Evolutionary conservation across 2,888 invertebrate species (phyloP), one percentile per base, ranked within the genome.

Genomic region (Sarcophaga variegata): DNA sequence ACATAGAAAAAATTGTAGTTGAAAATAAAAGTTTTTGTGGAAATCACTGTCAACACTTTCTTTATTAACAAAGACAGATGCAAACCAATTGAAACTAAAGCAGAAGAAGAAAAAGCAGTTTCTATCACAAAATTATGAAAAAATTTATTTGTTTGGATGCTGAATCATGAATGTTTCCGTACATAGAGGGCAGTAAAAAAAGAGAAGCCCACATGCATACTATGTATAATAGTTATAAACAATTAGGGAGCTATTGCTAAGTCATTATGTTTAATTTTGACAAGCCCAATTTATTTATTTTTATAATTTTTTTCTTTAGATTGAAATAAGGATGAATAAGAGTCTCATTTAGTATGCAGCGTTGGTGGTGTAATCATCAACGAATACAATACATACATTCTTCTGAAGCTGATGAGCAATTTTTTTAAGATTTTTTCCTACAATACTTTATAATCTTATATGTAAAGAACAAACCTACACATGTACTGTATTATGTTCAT

Each of bases 381-480:
- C 8, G 37, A 8, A 2, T 37, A 37, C 37, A 37, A 27, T 27
- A 4, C 2, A 27, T 27, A 4, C 2, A 37, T 37, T 37, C 10
- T 37, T 37, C 8, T 37, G 37, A 37, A 37, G 37, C 37, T 37
- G 37, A 37, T 37, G 37, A 37, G 8, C 8, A 37, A 37, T 37
- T 37, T 37, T 37, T 37, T 37, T 37, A 1, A 37, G 2, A 0
- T 37, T 6, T 37, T 37, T 37, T 37, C 6, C 6, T 37, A 37
- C 37, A 37, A 10, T 37, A 37, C 37, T 10, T 37, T 37, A 2
- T 37, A 37, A 37, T 66, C 76, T 62, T 25, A 12, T 37, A 60
- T 67, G 66, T 63, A 60, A 63, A 69, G 27, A 84, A 76, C 10
- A 72, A 81, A 45, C 62, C 81, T 85, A 85, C 85, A 63, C 72